phyloP scores from a whole-genome alignment of 2,888 invertebrate genomes.

The Dascillus cervinus region DNA sequence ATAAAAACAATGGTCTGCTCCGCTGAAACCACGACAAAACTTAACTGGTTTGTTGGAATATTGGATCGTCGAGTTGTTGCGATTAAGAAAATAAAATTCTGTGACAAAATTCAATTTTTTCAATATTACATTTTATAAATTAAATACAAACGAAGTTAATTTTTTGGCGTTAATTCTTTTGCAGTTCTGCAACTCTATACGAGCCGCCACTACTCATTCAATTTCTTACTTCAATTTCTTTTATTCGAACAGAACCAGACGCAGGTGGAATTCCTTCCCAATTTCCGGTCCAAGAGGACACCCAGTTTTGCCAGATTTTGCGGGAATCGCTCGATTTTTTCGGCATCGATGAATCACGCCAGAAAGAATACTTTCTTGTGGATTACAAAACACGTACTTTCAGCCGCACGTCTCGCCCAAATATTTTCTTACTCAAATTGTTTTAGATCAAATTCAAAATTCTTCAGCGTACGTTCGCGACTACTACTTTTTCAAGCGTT shows the following conservation, averaged over 20 bases:
- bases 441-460: constrained; percentile 90
- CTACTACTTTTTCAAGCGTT: constrained; percentile 65
- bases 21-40: too few relatives aligned
- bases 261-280: constrained; percentile 95
- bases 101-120: too few relatives aligned
- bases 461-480: constrained; percentile 93
- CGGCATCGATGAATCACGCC: constrained; percentile 84
- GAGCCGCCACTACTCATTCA: too few relatives aligned
- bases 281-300: constrained; percentile 97
- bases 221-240: constrained; percentile 4
- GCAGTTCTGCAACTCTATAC: too few relatives aligned
- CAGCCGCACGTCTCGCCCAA: not conserved
- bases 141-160: too few relatives aligned
- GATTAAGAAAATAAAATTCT: too few relatives aligned
- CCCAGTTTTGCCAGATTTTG: constrained; percentile 90
- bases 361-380: constrained; percentile 88
- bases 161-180: too few relatives aligned
- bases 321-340: constrained; percentile 95
- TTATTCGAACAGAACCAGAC: constrained; percentile 71
- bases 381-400: constrained; percentile 98
- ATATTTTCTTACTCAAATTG: constrained; percentile 4
- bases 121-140: too few relatives aligned
- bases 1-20: too few relatives aligned
- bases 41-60: too few relatives aligned
- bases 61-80: too few relatives aligned